Evolutionary conservation across 1,140 invertebrate species (phyloP).

Genomic region (Euura saliciscinereae): DNA sequence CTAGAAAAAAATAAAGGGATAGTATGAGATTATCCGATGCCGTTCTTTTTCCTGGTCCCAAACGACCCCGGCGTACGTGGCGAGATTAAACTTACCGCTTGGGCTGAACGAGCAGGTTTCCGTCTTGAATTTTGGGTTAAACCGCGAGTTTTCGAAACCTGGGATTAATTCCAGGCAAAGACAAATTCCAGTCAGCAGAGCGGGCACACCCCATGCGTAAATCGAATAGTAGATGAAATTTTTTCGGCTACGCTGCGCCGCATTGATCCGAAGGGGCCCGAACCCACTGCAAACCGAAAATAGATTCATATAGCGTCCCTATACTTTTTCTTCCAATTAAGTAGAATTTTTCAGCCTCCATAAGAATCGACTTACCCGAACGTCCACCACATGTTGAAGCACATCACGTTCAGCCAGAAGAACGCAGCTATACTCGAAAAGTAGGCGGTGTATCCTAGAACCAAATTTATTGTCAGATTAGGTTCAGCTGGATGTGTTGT

Average conservation of each 20-base stretch:
- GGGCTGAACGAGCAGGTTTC: conserved; percentile 36
- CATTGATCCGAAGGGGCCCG: background rate
- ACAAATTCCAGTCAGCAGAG: conserved; percentile 45
- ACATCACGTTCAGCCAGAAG: conserved; percentile 80
- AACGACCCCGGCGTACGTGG: too few relatives aligned
- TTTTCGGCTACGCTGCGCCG: background rate
- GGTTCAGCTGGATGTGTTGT: too few relatives aligned
- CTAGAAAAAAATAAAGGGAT: background rate
- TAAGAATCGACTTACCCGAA: conserved; percentile 63
- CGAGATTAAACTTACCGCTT: conserved; percentile 26
- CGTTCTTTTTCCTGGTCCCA: too few relatives aligned
- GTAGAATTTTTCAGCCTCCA: background rate
- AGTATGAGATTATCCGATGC: too few relatives aligned
- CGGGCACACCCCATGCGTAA: conserved; percentile 66
- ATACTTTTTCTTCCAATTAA: too few relatives aligned
- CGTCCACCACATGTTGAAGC: conserved; percentile 78
- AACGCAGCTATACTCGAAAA: conserved; percentile 78
- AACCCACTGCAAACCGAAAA: background rate
- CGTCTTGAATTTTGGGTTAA: conserved; percentile 36
- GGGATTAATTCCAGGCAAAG: conserved; percentile 29
- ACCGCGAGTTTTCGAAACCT: conserved; percentile 26
- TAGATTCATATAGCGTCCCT: too few relatives aligned
- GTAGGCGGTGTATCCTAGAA: conserved; percentile 71
- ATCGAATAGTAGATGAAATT: conserved; percentile 66
- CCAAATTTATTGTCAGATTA: too few relatives aligned